phyloP scores from a whole-genome alignment of 1,140 invertebrate genomes.

The Ctenoplectra terminalis region DNA sequence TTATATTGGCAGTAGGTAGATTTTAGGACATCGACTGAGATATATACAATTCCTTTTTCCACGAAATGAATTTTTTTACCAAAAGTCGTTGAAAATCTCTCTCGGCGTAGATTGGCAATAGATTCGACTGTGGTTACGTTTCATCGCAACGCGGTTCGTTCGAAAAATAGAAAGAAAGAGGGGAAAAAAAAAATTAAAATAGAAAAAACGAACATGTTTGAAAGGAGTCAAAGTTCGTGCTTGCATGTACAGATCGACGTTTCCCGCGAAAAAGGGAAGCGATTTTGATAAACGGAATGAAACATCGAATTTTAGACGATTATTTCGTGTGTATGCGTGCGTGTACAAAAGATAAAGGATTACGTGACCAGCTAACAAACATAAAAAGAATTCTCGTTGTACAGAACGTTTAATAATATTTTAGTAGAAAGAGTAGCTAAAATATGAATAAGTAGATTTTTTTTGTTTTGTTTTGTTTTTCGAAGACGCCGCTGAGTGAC shows the following conservation, averaged over 20 bases:
- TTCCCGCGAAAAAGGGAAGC: not conserved
- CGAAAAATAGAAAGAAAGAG: not conserved
- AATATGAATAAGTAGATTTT: not conserved
- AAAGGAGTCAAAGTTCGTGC: not conserved
- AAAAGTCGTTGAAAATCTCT: not conserved
- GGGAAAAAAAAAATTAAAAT: not conserved
- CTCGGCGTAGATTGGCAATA: not conserved
- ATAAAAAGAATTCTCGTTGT: not conserved
- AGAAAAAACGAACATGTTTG: not conserved
- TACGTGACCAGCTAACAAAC: not conserved
- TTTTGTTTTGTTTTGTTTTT: not conserved
- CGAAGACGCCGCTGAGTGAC: not conserved
- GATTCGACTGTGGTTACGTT: not conserved
- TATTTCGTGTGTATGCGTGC: not conserved
- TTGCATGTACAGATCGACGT: not conserved
- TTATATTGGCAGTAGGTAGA: conserved; percentile 13
- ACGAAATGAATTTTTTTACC: conserved; percentile 1
- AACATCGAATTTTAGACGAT: conserved; percentile 29
- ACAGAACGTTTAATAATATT: not conserved
- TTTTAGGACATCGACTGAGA: conserved; percentile 27
- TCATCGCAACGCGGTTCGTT: not conserved
- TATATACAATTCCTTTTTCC: conserved; percentile 18
- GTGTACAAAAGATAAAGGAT: not conserved
- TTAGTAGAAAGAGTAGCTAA: not conserved
- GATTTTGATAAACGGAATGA: not conserved